Evolutionary conservation across 1,140 invertebrate genomes (phyloP), one percentile per base, ranked within the genome.

Genomic region (Anoplolepis gracilipes): DNA sequence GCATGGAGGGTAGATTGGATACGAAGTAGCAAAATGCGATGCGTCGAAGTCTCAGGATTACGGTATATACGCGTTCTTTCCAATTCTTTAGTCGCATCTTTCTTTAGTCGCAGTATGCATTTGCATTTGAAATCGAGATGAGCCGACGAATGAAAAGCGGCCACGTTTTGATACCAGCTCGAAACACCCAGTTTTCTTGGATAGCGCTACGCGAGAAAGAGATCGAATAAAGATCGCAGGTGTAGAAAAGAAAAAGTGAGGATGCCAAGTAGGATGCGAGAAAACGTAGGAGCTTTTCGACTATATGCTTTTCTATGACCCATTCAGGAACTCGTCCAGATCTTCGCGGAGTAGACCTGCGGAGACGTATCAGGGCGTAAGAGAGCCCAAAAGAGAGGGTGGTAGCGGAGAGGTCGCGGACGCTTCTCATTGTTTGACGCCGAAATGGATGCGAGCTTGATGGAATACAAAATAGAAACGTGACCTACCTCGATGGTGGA

Each of bases 111-210:
- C 85, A 67, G 64, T 84, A 70, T 88, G 88, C 92, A 93, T 93
- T 94, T 93, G 93, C 93, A 94, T 93, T 93, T 92, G 91, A 93
- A 93, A 93, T 93, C 93, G 91, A 89, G 91, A 92, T 90, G 91
- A 93, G 90, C 84, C 87, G 79, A 91, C 85, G 86, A 84, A 90
- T 92, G 91, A 92, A 92, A 91, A 89, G 53, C 25, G 33, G 30
- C 22, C 62, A 49, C 49, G 57, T 82, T 65, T 55, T 65, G 62
- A 6, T 57, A 59, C 13, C 28, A 39, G 28, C 46, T 55, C 76
- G 57, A 70, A 89, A 85, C 70, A 82, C 42, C 69, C 70, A 11
- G 57, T 88, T 87, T 76, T 77, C 81, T 87, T 69, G 61, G 61
- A 59, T 65, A 28, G n/a, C 25, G 11, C n/a, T 33, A n/a, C 16